Evolutionary conservation across 2,888 invertebrate species (phyloP), one percentile per base, ranked within the genome.

Genomic region (Griposia aprilina): DNA sequence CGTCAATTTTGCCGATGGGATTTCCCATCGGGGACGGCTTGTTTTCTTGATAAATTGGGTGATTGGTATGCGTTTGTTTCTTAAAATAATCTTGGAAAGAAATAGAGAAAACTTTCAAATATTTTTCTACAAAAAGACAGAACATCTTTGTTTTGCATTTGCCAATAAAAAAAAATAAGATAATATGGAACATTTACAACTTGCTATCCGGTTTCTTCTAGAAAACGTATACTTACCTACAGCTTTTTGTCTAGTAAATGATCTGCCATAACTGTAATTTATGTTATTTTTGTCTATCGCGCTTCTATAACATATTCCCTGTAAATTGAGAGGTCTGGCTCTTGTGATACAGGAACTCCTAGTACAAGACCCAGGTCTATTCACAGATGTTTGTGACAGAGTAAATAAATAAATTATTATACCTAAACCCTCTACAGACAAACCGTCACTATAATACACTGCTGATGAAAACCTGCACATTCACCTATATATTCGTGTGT

Each of bases 391-490:
- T 36, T 62, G 62, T 62, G 5, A 11, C 30, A 20, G 10, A 1
- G 4, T 10, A 30, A 60, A 30, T 20, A 60, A 10, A 60, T 17
- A 30, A 60, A 59, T 59, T 17, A 30, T 26, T 59, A 26, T 8
- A 52, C 30, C 45, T 26, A 60, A 52, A 60, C 13, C 10, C 23
- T 71, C 26, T 66, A 67, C 20, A 74, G 26, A 75, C 17, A 55
- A 55, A 10, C 20, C 15, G 23, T 73, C 0, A n/a, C 57, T 36
- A 60, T 50, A 71, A 67, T 30, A 30, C 26, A 41, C 50, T 60
- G 65, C 63, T 70, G 84, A 90, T 87, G 88, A 82, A 87, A 83
- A 88, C 84, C 83, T 90, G 86, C 88, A 82, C 55, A 80, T 77
- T 67, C 80, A 76, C 78, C 69, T 55, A 80, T 8, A 41, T 62